Evolutionary conservation across 2,888 invertebrate species (phyloP).

Genomic region (Cepaea hortensis): DNA sequence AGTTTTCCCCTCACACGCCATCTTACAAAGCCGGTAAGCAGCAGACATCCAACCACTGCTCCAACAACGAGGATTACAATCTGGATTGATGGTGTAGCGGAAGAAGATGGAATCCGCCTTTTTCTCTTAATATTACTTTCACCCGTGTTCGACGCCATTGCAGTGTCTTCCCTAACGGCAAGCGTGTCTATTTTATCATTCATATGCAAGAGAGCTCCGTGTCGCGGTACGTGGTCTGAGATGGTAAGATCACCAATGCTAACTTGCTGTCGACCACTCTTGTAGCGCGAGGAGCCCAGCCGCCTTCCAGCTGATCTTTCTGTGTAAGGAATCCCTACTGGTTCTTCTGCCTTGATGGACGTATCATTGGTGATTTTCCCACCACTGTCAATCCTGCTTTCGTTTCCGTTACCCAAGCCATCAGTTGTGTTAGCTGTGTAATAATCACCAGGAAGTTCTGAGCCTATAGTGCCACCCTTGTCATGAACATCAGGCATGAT

Average conservation of each 20-base stretch:
- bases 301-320: background rate
- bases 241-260: background rate
- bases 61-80: constrained; percentile 21
- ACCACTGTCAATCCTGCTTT: no score
- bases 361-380: no score
- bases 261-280: constrained; percentile 1
- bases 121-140: background rate
- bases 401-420: no score
- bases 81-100: constrained; percentile 11
- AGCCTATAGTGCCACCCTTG: no score
- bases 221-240: background rate
- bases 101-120: background rate
- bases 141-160: background rate
- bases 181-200: background rate
- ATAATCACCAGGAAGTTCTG: no score
- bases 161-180: no score
- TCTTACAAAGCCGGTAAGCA: constrained; percentile 33
- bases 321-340: background rate
- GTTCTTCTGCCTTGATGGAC: no score
- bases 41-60: constrained; percentile 8
- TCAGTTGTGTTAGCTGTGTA: no score
- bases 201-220: background rate
- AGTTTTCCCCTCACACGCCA: constrained; percentile 27
- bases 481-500: no score
- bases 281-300: background rate